Conservation (phyloP, 2,888 invertebrate species). For the Drosophila sordidula region DNA sequence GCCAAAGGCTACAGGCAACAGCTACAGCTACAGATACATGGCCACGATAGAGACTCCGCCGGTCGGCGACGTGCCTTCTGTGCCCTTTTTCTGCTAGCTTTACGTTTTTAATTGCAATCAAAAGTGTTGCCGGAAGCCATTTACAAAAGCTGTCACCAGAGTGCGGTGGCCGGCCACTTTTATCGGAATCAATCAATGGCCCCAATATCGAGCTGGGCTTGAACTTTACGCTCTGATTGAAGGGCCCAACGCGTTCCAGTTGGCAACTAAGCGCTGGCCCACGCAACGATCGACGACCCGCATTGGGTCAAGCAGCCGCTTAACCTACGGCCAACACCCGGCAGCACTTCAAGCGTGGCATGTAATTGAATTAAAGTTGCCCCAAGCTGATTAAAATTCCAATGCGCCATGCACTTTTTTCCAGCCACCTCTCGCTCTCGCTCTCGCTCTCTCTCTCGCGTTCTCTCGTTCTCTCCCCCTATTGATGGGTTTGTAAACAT, state of each 20-base stretch:
- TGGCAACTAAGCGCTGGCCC: conserved; percentile 7
- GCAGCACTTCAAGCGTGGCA: conserved; percentile 70
- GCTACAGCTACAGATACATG: conserved; percentile 48
- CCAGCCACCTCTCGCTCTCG: too few species aligned
- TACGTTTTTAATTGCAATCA: conserved; percentile 75
- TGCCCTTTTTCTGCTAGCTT: conserved; percentile 70
- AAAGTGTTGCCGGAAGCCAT: conserved; percentile 81
- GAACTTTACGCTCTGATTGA: conserved; percentile 75
- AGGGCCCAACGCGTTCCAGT: conserved; percentile 22
- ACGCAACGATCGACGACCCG: conserved; percentile 40
- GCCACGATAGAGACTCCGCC: conserved; percentile 35
- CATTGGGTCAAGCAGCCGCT: conserved; percentile 55
- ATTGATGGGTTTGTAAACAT: conserved; percentile 50
- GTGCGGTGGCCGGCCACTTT: conserved; percentile 53
- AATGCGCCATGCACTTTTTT: conserved; percentile 27
- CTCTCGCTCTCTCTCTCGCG: too few species aligned
- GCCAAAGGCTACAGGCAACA: conserved; percentile 31
- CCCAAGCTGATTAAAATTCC: conserved; percentile 78
- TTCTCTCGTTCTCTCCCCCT: not conserved
- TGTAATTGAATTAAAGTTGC: conserved; percentile 76
- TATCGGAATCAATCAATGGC: conserved; percentile 74
- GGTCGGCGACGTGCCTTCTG: conserved; percentile 34
- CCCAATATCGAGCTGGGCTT: conserved; percentile 13
- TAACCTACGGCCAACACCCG: conserved; percentile 50
- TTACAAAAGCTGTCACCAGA: conserved; percentile 77